Conservation (phyloP, 2,888 invertebrate genomes). For the Timema podura region DNA sequence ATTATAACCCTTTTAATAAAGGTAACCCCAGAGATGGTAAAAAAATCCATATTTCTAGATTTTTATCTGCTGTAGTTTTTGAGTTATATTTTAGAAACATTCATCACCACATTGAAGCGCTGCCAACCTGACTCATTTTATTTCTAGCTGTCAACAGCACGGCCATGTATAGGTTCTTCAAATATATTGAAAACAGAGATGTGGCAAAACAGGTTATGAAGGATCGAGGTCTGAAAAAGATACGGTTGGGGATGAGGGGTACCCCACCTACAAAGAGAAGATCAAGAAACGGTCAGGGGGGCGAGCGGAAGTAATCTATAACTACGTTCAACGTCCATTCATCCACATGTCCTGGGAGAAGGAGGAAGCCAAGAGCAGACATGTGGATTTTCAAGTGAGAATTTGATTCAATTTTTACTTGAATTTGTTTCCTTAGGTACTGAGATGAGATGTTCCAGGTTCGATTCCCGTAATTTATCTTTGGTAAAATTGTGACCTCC, state of each 20-base stretch:
- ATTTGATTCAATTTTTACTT: too few relatives aligned
- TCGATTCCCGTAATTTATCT: too few relatives aligned
- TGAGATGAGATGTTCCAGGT: too few relatives aligned
- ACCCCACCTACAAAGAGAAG: conserved; percentile 99
- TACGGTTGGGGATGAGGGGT: conserved; percentile 96
- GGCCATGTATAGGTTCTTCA: conserved; percentile 95
- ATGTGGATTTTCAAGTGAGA: conserved; percentile 81
- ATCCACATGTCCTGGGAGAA: conserved; percentile 99
- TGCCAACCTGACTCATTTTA: conserved; percentile 27
- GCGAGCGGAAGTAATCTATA: conserved; percentile 96
- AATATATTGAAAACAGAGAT: conserved; percentile 98
- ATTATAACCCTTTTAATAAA: too few relatives aligned
- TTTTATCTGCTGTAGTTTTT: too few relatives aligned
- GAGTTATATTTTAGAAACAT: too few relatives aligned
- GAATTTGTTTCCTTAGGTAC: too few relatives aligned
- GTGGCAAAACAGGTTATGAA: conserved; percentile 99
- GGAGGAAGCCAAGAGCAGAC: conserved; percentile 97
- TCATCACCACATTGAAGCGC: not conserved
- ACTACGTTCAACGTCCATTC: conserved; percentile 98
- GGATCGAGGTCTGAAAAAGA: conserved; percentile 97
- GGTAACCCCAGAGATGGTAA: too few relatives aligned
- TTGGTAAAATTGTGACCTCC: too few relatives aligned
- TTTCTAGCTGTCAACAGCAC: conserved; percentile 86
- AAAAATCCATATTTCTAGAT: too few relatives aligned
- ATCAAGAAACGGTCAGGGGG: conserved; percentile 93